These are phyloP conservation scores for Tursiops truncatus DNA, from an alignment of 2,113 vertebrate genomes.

Conservation along the genomic window DNA sequence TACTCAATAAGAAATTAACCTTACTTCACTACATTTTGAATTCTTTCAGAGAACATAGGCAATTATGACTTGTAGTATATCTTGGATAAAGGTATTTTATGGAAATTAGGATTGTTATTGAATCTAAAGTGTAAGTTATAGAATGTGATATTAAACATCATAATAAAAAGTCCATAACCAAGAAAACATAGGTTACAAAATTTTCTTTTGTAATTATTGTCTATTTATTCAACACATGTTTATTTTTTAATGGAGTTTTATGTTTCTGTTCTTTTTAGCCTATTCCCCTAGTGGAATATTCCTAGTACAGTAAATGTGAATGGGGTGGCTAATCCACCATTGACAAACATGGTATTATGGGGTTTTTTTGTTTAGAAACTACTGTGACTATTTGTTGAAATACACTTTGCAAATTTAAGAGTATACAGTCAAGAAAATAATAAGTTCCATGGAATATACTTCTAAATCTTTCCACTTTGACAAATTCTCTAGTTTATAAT, in stretches of 20 bases:
- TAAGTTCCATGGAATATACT: not conserved
- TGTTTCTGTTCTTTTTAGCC: not conserved
- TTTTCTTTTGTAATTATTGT: not conserved
- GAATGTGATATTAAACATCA: not conserved
- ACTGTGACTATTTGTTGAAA: not conserved
- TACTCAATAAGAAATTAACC: conserved; percentile 39
- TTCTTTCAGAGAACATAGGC: not conserved
- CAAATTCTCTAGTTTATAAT: not conserved
- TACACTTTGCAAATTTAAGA: not conserved
- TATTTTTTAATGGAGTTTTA: not conserved
- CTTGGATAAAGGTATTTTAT: not conserved
- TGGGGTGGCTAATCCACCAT: not conserved
- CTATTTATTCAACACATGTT: not conserved
- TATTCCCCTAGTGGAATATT: not conserved
- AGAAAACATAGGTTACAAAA: not conserved
- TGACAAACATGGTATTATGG: not conserved
- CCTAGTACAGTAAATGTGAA: not conserved
- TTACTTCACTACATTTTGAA: not conserved
- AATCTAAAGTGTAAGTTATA: not conserved
- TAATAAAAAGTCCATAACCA: not conserved
- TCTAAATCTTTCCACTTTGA: not conserved
- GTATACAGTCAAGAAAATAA: not conserved
- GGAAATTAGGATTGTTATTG: not conserved
- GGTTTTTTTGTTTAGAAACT: not conserved
- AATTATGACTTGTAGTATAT: not conserved